Conservation (phyloP, 1,140 invertebrate genomes). For the Lordiphosa stackelbergi region DNA sequence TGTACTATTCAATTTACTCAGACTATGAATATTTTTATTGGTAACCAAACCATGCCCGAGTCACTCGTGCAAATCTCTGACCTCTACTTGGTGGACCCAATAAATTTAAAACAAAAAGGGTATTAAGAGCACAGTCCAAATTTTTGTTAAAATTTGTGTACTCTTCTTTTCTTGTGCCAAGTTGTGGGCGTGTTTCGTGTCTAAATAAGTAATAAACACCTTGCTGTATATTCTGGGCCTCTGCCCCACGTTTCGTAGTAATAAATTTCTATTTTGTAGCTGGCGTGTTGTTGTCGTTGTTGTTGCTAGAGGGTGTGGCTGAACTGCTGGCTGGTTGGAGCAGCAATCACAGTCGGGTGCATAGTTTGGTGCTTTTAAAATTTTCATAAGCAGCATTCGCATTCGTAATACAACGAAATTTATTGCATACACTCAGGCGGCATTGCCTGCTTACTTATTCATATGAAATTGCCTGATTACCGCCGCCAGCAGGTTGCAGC, state of each 20-base stretch:
- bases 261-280: conserved; percentile 61
- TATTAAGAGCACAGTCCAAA: too few species aligned
- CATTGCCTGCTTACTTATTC: conserved; percentile 66
- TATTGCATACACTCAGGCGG: conserved; percentile 66
- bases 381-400: conserved; percentile 63
- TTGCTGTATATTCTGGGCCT: conserved; percentile 23
- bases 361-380: conserved; percentile 69
- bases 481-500: conserved; percentile 17
- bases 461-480: conserved; percentile 74
- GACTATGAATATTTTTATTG: too few species aligned
- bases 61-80: too few species aligned
- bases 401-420: conserved; percentile 67
- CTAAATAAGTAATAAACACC: conserved; percentile 71
- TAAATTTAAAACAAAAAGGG: too few species aligned
- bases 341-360: conserved; percentile 58
- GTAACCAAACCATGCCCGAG: too few species aligned
- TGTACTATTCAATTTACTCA: too few species aligned
- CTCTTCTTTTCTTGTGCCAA: conserved; percentile 1
- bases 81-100: too few species aligned
- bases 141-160: too few species aligned
- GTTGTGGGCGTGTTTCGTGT: conserved; percentile 23
- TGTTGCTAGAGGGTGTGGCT: conserved; percentile 23
- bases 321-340: not conserved
- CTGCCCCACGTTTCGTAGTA: conserved; percentile 39
- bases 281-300: conserved; percentile 32